phyloP scores from a whole-genome alignment of 2,797 vertebrate genomes.

The Gymnoscopelus braueri region DNA sequence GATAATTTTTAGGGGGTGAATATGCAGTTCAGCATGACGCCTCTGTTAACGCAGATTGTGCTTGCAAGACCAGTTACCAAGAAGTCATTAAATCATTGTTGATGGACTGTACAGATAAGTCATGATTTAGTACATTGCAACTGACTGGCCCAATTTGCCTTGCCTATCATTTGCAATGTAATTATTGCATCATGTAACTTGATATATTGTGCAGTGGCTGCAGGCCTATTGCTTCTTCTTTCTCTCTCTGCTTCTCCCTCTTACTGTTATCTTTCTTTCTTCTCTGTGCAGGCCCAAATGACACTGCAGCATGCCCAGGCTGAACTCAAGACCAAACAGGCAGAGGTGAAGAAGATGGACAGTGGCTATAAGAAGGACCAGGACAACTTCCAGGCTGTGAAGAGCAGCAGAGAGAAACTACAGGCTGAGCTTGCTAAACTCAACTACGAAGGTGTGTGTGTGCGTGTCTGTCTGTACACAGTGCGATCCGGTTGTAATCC shows the following conservation, averaged over 20 bases:
- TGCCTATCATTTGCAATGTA: too few relatives aligned
- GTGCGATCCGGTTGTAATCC: too few relatives aligned
- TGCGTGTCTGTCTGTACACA: neutral
- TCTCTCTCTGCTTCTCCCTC: neutral
- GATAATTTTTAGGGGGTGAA: too few relatives aligned
- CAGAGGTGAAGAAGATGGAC: slow-evolving; percentile 93
- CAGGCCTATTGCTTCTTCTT: neutral
- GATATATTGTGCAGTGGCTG: too few relatives aligned
- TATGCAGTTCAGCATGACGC: too few relatives aligned
- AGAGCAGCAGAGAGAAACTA: slow-evolving; percentile 81
- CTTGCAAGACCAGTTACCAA: too few relatives aligned
- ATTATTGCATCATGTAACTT: too few relatives aligned
- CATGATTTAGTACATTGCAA: too few relatives aligned
- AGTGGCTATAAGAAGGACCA: slow-evolving; percentile 89
- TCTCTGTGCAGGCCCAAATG: slow-evolving; percentile 87
- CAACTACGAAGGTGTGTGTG: slow-evolving; percentile 87
- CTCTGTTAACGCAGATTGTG: too few relatives aligned
- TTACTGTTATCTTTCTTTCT: slow-evolving; percentile 4
- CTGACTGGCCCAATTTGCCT: too few relatives aligned
- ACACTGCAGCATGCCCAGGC: slow-evolving; percentile 90
- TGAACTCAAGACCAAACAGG: slow-evolving; percentile 90
- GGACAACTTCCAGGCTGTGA: slow-evolving; percentile 82
- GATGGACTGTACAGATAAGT: too few relatives aligned
- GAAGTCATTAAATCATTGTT: too few relatives aligned
- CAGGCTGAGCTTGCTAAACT: slow-evolving; percentile 86